Percentiles rank a stretch among this genome's conserved stretches.
phyloP scores from a whole-genome alignment of 2,113 vertebrate species.

The Peromyscus leucopus region DNA sequence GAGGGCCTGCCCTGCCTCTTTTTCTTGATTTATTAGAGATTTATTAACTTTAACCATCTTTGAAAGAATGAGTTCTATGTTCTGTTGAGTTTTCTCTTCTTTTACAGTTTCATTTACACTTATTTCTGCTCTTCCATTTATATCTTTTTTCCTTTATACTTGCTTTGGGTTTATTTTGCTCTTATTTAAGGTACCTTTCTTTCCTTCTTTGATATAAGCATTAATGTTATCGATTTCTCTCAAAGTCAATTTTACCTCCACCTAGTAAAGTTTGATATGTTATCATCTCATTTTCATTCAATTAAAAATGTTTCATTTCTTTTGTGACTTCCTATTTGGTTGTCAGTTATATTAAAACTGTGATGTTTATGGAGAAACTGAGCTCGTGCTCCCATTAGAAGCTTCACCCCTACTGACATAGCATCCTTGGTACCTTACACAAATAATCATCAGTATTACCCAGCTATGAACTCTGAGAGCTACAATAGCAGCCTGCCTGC shows the following conservation, averaged over 20 bases:
- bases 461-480: not conserved
- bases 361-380: not conserved
- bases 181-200: not conserved
- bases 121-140: not conserved
- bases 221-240: not conserved
- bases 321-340: constrained; percentile 17
- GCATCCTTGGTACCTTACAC: not conserved
- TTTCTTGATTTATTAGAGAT: constrained; percentile 41
- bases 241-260: not conserved
- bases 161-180: constrained; percentile 26
- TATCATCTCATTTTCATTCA: constrained; percentile 37
- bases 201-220: not conserved
- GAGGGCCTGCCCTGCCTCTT: not conserved
- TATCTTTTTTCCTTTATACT: not conserved
- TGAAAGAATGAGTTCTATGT: constrained; percentile 21
- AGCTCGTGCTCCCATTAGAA: not conserved
- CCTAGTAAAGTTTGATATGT: not conserved
- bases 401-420: not conserved
- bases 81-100: constrained; percentile 40
- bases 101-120: not conserved
- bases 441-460: not conserved
- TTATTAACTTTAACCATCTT: constrained; percentile 42
- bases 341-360: not conserved
- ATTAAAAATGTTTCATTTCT: not conserved
- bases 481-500: not conserved